Evolutionary conservation across 2,113 vertebrate genomes (phyloP).

Genomic region (Scytalopus superciliaris): DNA sequence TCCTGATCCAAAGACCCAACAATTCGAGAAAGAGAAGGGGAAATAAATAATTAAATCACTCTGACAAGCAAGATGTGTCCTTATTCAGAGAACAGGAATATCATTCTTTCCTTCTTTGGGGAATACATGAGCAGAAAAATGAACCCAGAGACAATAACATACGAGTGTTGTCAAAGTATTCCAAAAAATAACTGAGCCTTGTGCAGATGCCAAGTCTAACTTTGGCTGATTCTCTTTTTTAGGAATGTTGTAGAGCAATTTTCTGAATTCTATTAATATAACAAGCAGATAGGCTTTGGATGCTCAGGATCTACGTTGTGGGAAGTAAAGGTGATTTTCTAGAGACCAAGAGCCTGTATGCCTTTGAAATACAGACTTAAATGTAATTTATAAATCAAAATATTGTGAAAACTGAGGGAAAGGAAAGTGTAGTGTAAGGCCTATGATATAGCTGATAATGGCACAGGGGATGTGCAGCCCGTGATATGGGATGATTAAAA

Average conservation of each 20-base stretch:
- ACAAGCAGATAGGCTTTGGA: background rate
- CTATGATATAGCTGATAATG: background rate
- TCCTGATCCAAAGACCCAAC: background rate
- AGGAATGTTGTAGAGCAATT: conserved; percentile 53
- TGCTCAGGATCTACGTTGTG: background rate
- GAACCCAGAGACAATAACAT: conserved; percentile 51
- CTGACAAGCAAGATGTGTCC: conserved; percentile 34
- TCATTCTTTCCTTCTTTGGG: conserved; percentile 68
- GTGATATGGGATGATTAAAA: background rate
- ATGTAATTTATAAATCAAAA: background rate
- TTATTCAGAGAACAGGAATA: conserved; percentile 58
- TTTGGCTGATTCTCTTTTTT: conserved; percentile 46
- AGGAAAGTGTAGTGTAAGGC: background rate
- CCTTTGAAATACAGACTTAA: background rate
- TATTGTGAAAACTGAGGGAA: background rate
- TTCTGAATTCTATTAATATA: conserved; percentile 59
- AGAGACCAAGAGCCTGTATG: background rate
- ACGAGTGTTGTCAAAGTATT: conserved; percentile 61
- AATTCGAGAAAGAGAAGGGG: background rate
- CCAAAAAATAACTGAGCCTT: conserved; percentile 55
- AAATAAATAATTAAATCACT: conserved; percentile 25
- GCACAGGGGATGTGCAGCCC: background rate
- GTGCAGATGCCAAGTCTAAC: conserved; percentile 52
- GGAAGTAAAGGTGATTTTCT: conserved; percentile 40
- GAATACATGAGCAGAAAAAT: conserved; percentile 45